phyloP scores from a whole-genome alignment of 1,140 invertebrate genomes.

The Drosophila fuyamai region DNA sequence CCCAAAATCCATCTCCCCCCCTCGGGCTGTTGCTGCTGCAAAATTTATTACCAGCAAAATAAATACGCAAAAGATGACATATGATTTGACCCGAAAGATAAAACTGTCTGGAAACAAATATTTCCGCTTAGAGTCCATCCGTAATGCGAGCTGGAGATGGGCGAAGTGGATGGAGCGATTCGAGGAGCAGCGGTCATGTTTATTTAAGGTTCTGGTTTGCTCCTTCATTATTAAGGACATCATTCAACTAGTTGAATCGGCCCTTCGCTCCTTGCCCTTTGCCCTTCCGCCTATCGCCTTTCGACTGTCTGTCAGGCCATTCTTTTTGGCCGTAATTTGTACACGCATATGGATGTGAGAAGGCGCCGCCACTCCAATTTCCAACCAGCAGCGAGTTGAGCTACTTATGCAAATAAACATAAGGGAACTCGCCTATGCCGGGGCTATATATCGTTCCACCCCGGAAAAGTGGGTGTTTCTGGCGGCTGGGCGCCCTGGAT shows the following conservation, averaged over 20 bases:
- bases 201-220: conserved; percentile 74
- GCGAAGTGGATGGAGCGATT: conserved; percentile 18
- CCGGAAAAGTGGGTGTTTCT: conserved; percentile 39
- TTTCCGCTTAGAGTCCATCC: conserved; percentile 61
- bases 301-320: conserved; percentile 49
- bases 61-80: conserved; percentile 82
- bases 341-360: conserved; percentile 46
- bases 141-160: conserved; percentile 21
- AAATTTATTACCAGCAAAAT: conserved; percentile 69
- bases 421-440: conserved; percentile 43
- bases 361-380: conserved; percentile 5
- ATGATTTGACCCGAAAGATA: conserved; percentile 77
- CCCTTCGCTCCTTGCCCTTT: conserved; percentile 1
- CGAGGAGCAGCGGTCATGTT: conserved; percentile 50
- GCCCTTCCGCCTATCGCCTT: conserved; percentile 18
- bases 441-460: conserved; percentile 28
- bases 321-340: conserved; percentile 69
- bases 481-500: conserved; percentile 6
- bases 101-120: conserved; percentile 79
- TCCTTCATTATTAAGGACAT: conserved; percentile 79
- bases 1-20: background rate
- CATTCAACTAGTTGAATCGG: conserved; percentile 76
- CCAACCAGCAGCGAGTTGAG: conserved; percentile 32
- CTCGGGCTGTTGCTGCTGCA: conserved; percentile 52
- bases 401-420: conserved; percentile 82